A percentile compares a stretch with the other conserved stretches of the same genome.
These are phyloP conservation scores for Xanthia icteritia DNA, from an alignment of 2,888 invertebrate genomes.

Conservation along the genomic window DNA sequence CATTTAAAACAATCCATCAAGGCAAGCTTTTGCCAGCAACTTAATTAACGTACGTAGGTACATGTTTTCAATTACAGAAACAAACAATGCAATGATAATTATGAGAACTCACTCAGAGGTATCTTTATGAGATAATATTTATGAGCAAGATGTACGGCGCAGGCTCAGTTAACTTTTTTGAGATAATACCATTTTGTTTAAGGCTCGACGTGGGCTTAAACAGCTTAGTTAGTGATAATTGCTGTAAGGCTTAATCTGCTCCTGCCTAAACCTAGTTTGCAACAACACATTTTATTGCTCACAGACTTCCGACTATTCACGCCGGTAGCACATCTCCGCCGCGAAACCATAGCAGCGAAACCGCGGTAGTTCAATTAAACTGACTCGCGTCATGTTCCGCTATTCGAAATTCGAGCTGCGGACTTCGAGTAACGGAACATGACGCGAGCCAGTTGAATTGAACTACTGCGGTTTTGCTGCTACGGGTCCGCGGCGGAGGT, in stretches of 20 bases:
- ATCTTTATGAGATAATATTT: slow-evolving; percentile 57
- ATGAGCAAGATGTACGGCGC: slow-evolving; percentile 37
- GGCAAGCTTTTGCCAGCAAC: slow-evolving; percentile 81
- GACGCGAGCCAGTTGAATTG: too few species aligned
- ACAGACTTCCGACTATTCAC: background rate
- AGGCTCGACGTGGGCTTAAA: background rate
- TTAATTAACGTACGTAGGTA: slow-evolving; percentile 82
- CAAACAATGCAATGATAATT: slow-evolving; percentile 79
- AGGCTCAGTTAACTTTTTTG: slow-evolving; percentile 14
- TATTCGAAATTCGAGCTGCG: too few species aligned
- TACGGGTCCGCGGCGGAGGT: too few species aligned
- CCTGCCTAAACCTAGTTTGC: background rate
- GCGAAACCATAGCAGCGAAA: too few species aligned
- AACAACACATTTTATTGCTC: background rate
- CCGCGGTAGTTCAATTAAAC: too few species aligned
- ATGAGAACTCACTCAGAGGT: slow-evolving; percentile 57
- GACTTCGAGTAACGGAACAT: too few species aligned
- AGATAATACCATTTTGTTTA: slow-evolving; percentile 12
- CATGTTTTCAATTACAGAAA: slow-evolving; percentile 86
- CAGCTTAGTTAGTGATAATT: background rate
- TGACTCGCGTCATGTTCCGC: too few species aligned
- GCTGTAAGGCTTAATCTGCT: background rate
- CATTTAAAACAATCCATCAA: slow-evolving; percentile 86
- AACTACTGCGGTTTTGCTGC: too few species aligned
- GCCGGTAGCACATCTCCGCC: too few species aligned